A percentile compares a stretch with the other conserved stretches of the same genome.
Evolutionary conservation across 2,888 invertebrate species (phyloP).

Genomic region (Melinopterus prodromus): DNA sequence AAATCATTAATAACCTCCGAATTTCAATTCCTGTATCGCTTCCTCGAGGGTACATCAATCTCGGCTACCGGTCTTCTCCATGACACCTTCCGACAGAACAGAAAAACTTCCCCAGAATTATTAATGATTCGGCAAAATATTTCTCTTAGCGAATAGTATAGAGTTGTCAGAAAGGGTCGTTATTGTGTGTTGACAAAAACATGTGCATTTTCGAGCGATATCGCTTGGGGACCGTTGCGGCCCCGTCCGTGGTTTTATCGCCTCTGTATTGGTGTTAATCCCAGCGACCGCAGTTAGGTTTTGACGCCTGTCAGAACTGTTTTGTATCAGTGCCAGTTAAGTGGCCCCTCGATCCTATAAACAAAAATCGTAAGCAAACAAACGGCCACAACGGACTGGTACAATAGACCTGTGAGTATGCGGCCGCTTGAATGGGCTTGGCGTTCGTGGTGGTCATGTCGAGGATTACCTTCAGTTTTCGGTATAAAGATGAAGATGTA

Average conservation of each 20-base stretch:
- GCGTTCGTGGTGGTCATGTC: too few species aligned
- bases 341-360: too few species aligned
- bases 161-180: neutral
- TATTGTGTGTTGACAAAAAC: neutral
- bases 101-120: neutral
- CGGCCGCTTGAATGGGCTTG: too few species aligned
- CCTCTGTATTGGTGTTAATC: too few species aligned
- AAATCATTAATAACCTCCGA: neutral
- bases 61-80: neutral
- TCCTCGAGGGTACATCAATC: neutral
- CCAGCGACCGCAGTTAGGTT: neutral
- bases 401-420: too few species aligned
- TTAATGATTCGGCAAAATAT: neutral
- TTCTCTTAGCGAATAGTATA: neutral
- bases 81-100: neutral
- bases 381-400: too few species aligned
- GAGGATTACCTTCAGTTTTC: too few species aligned
- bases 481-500: too few species aligned
- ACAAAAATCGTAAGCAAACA: too few species aligned
- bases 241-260: neutral
- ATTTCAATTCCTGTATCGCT: neutral
- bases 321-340: neutral
- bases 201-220: neutral
- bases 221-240: neutral
- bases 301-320: neutral